phyloP scores from a whole-genome alignment of 2,888 invertebrate species.

The Nomada fabriciana region DNA sequence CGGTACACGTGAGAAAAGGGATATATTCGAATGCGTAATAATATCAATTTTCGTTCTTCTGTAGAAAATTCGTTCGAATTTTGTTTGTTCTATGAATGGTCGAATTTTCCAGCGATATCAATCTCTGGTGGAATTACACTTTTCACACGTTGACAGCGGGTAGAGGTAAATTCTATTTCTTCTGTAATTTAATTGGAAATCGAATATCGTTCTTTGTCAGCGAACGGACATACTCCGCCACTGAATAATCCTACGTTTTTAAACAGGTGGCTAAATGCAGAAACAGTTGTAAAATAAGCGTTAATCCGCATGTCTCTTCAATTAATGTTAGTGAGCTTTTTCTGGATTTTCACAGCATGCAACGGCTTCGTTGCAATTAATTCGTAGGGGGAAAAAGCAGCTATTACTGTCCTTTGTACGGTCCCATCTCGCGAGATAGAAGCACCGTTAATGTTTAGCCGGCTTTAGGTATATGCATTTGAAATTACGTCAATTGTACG shows the following conservation, averaged over 20 bases:
- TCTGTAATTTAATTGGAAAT: constrained; percentile 4
- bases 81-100: background rate
- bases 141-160: background rate
- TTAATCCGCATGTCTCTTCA: constrained; percentile 2
- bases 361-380: background rate
- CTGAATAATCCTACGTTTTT: background rate
- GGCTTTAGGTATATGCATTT: background rate
- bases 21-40: background rate
- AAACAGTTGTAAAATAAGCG: constrained; percentile 12
- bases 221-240: background rate
- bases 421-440: background rate
- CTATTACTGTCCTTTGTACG: background rate
- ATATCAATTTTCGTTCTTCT: background rate
- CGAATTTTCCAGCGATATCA: constrained; percentile 7
- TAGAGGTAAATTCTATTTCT: background rate
- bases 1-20: background rate
- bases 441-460: background rate
- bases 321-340: constrained; percentile 13
- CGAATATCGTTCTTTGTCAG: constrained; percentile 1
- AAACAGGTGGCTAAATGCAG: background rate
- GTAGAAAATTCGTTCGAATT: background rate
- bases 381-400: background rate
- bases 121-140: background rate
- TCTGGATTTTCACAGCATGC: background rate
- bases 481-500: constrained; percentile 10